Evolutionary conservation across 2,113 vertebrate species (phyloP).

Genomic region (Carassius carassius): DNA sequence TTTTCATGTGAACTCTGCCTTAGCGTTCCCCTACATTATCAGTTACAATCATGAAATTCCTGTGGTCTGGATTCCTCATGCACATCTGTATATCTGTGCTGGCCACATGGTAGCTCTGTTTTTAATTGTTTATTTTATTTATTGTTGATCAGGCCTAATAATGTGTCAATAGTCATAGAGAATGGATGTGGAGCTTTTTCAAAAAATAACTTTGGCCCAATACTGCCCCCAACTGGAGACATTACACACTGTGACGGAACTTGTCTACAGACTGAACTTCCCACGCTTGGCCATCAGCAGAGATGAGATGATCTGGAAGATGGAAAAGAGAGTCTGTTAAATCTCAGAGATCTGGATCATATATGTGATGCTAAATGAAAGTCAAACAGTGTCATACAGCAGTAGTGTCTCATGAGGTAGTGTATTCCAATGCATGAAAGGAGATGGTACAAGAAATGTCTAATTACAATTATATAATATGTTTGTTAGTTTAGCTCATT

Average conservation of each 20-base stretch:
- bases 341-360: not conserved
- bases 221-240: conserved; percentile 37
- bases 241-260: not conserved
- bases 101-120: conserved; percentile 4
- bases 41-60: not conserved
- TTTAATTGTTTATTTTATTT: not conserved
- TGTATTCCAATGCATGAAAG: not conserved
- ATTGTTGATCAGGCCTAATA: not conserved
- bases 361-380: not conserved
- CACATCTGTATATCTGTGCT: conserved; percentile 4
- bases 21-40: not conserved
- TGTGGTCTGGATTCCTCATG: not conserved
- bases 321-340: not conserved
- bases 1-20: conserved; percentile 5
- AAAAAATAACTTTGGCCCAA: conserved; percentile 10
- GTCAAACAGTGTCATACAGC: not conserved
- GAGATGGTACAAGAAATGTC: not conserved
- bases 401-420: too few species aligned
- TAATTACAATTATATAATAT: not conserved
- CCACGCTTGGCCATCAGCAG: not conserved
- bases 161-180: conserved; percentile 6
- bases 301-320: not conserved
- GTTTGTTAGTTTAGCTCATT: not conserved
- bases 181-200: not conserved
- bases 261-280: not conserved